Evolutionary conservation across 1,140 invertebrate species (phyloP).

Genomic region (Lepidostoma basale): DNA sequence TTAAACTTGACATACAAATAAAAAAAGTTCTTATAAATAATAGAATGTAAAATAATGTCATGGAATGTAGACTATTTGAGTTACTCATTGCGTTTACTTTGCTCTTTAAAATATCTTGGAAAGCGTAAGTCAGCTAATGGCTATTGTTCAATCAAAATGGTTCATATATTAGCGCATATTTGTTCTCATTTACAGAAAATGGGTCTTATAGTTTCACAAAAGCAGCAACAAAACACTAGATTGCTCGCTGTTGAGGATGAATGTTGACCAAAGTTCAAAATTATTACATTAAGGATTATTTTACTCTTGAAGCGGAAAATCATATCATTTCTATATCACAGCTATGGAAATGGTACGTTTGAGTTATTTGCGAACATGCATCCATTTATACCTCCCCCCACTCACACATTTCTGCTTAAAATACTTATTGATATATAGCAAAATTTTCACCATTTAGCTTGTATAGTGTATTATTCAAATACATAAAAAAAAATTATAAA

Average conservation of each 20-base stretch:
- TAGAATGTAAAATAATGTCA: background rate
- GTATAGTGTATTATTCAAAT: too few species aligned
- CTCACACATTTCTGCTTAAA: background rate
- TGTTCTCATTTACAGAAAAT: constrained; percentile 12
- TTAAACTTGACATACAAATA: background rate
- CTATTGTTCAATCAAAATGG: constrained; percentile 5
- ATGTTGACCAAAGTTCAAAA: constrained; percentile 43
- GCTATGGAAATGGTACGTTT: background rate
- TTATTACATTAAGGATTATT: background rate
- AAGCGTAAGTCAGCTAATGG: constrained; percentile 14
- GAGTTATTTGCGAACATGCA: constrained; percentile 26
- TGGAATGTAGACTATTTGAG: background rate
- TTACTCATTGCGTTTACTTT: background rate
- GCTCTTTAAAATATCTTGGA: constrained; percentile 4
- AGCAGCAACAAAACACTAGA: constrained; percentile 28
- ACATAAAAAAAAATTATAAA: too few species aligned
- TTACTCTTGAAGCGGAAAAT: background rate
- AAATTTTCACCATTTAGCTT: too few species aligned
- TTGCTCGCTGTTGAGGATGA: constrained; percentile 39
- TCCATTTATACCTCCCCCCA: background rate
- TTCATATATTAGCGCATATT: constrained; percentile 2
- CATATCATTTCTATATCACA: background rate
- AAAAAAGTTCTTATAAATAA: background rate
- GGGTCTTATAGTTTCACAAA: constrained; percentile 20
- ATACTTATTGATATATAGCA: too few species aligned